These are phyloP conservation scores for Limnodromus scolopaceus DNA, from an alignment of 2,797 vertebrate genomes.

Conservation along the genomic window DNA sequence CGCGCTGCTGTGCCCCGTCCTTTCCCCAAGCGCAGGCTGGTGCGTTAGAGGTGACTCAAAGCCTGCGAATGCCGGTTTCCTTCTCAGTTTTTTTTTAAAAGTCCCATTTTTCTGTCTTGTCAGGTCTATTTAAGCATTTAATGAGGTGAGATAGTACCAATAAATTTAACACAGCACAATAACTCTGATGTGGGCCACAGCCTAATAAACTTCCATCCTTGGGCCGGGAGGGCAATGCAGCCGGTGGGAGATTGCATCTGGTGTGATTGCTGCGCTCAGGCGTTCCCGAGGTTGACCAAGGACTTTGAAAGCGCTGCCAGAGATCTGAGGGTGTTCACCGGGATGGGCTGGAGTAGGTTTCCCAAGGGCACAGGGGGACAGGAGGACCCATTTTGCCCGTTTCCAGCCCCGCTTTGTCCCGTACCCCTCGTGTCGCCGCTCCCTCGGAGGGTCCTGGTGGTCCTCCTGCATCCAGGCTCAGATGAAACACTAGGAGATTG, in stretches of 20 bases:
- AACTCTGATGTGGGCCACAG: slow-evolving; percentile 75
- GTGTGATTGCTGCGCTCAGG: slow-evolving; percentile 64
- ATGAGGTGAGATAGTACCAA: slow-evolving; percentile 80
- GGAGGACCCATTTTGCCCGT: fast-evolving
- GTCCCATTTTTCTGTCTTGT: slow-evolving; percentile 79
- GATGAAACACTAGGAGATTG: not conserved
- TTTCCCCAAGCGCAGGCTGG: not conserved
- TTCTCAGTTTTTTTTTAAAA: not conserved
- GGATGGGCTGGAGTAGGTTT: not conserved
- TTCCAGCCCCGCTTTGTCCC: not conserved
- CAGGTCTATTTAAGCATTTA: slow-evolving; percentile 82
- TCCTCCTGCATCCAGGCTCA: not conserved
- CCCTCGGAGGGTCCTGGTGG: no score
- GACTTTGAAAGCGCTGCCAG: slow-evolving; percentile 56
- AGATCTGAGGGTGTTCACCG: not conserved
- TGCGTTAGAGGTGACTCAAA: slow-evolving; percentile 64
- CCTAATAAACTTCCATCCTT: slow-evolving; percentile 73
- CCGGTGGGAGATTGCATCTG: slow-evolving; percentile 32
- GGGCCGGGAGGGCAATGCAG: slow-evolving; percentile 56
- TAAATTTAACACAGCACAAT: slow-evolving; percentile 79
- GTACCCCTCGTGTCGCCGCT: fast-evolving
- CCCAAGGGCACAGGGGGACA: not conserved
- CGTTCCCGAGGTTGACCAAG: slow-evolving; percentile 70
- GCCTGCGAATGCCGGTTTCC: slow-evolving; percentile 33
- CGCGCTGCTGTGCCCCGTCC: fast-evolving